A percentile compares a stretch with the other conserved stretches of the same genome.
These are phyloP conservation scores for Orthonychiurus folsomi DNA, from an alignment of 2,888 invertebrate species.

Conservation along the genomic window DNA sequence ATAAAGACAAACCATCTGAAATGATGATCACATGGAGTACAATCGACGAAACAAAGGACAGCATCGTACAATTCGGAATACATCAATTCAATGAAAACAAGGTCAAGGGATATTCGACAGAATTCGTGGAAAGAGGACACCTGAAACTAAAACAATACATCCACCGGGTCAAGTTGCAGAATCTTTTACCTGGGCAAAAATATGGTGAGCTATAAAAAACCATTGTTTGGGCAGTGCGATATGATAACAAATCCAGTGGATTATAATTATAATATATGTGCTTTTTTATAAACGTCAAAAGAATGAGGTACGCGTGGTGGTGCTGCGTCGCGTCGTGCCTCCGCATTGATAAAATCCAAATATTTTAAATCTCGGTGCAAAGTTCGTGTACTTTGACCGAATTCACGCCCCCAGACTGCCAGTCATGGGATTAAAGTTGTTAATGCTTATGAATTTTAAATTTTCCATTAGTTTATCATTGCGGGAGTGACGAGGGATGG, in stretches of 20 bases:
- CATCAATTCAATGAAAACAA: constrained; percentile 13
- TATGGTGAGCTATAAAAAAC: constrained; percentile 29
- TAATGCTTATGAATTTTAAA: neutral
- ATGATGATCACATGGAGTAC: constrained; percentile 37
- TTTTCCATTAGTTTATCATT: constrained; percentile 63
- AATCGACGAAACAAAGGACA: constrained; percentile 18
- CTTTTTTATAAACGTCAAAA: too few relatives aligned
- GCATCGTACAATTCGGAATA: constrained; percentile 31
- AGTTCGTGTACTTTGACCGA: neutral
- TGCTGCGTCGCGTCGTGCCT: too few relatives aligned
- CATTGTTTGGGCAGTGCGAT: too few relatives aligned
- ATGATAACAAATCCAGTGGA: too few relatives aligned
- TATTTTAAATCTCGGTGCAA: neutral
- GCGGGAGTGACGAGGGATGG: constrained; percentile 72
- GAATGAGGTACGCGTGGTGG: too few relatives aligned
- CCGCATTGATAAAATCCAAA: neutral
- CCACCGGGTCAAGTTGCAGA: constrained; percentile 28
- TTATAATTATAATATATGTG: too few relatives aligned
- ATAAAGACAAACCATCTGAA: constrained; percentile 26
- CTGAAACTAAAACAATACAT: constrained; percentile 31
- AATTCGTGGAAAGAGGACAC: constrained; percentile 28
- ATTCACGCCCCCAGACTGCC: too few relatives aligned
- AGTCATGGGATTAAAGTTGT: neutral
- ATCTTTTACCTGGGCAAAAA: constrained; percentile 25
- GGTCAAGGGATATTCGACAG: constrained; percentile 16